A percentile compares a stretch with the other conserved stretches of the same genome.
These are phyloP conservation scores for Acanthosepion lycidas DNA, from an alignment of 2,888 invertebrate species.

Conservation along the genomic window DNA sequence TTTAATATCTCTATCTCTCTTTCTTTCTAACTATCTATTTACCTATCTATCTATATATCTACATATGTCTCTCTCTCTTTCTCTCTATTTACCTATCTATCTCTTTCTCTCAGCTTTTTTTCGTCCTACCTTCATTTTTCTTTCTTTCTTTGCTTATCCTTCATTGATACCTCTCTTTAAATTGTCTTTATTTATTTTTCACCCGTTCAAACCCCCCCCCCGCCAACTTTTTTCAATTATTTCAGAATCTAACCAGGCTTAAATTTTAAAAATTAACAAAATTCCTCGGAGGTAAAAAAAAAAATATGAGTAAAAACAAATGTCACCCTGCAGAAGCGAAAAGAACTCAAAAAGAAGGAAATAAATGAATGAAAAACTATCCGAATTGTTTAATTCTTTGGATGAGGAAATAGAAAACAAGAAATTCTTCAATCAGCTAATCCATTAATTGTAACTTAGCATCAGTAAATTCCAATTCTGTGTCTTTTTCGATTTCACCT, in stretches of 20 bases:
- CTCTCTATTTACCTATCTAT: neutral
- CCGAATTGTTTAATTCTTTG: neutral
- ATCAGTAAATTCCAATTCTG: neutral
- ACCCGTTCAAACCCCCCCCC: neutral
- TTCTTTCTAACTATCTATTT: neutral
- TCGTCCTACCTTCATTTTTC: neutral
- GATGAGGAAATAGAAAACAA: neutral
- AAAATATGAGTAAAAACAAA: neutral
- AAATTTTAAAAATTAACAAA: neutral
- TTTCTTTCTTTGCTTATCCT: neutral
- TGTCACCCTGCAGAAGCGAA: neutral
- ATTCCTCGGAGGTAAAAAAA: neutral
- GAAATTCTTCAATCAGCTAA: neutral
- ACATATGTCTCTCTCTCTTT: neutral
- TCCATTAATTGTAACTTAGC: neutral
- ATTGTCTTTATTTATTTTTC: neutral
- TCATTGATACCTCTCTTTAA: too few relatives aligned
- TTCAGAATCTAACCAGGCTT: neutral
- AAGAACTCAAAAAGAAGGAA: neutral
- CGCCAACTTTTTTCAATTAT: neutral
- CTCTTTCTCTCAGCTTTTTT: neutral
- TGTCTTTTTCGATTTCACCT: neutral
- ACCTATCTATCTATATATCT: neutral
- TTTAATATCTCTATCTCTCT: neutral
- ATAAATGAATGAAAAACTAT: neutral